phyloP scores from a whole-genome alignment of 2,888 invertebrate species.

The Hydrotaea diabolus region DNA sequence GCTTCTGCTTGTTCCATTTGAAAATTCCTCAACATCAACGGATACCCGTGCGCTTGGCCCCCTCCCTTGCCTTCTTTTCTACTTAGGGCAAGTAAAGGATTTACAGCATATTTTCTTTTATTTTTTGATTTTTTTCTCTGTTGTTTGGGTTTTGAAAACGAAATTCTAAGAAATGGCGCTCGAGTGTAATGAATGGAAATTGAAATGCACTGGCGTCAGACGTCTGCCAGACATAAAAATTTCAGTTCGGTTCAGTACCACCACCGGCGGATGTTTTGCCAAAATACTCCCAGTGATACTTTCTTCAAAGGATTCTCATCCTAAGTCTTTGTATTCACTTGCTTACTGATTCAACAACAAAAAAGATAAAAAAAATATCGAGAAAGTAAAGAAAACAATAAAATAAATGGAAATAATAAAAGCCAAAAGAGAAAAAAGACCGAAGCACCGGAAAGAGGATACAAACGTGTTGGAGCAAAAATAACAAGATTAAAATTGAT shows the following conservation, averaged over 20 bases:
- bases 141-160: conserved; percentile 6
- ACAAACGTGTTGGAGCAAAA: conserved; percentile 15
- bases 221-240: conserved; percentile 66
- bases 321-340: neutral
- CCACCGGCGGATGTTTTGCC: conserved; percentile 3
- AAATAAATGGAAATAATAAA: neutral
- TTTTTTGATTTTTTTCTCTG: neutral
- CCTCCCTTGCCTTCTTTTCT: neutral
- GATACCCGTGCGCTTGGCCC: neutral
- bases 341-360: conserved; percentile 29
- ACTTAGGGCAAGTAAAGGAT: neutral
- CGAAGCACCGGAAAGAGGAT: conserved; percentile 14
- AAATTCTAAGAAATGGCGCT: conserved; percentile 34
- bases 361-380: conserved; percentile 10
- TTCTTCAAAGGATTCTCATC: neutral
- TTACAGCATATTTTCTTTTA: conserved; percentile 3
- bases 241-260: neutral
- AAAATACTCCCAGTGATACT: neutral
- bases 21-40: neutral
- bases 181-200: neutral
- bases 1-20: neutral
- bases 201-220: conserved; percentile 59
- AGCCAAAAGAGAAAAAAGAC: conserved; percentile 5
- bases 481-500: conserved; percentile 43
- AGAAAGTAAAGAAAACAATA: neutral